These are phyloP conservation scores for Bombyx mori DNA, from an alignment of 1,140 invertebrate genomes.

Conservation along the genomic window ASM3026992v2 NC_085126.1:5590001-5590500, in stretches of 20 bases:
- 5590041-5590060: slow-evolving; percentile 15
- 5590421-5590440: not conserved
- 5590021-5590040: slow-evolving; percentile 15
- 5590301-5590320: slow-evolving; percentile 15
- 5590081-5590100: not conserved
- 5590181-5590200: slow-evolving; percentile 41
- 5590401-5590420: not conserved
- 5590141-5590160: slow-evolving; percentile 9
- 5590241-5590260: slow-evolving; percentile 25
- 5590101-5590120: not conserved
- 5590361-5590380: not conserved
- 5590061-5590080: slow-evolving; percentile 16
- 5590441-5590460: not conserved
- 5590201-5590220: slow-evolving; percentile 44
- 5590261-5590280: slow-evolving; percentile 41
- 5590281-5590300: slow-evolving; percentile 16
- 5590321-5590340: slow-evolving; percentile 1
- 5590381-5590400: slow-evolving; percentile 4
- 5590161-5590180: slow-evolving; percentile 25
- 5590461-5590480: too few species aligned
- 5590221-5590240: slow-evolving; percentile 46
- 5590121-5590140: slow-evolving; percentile 2
- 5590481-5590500: too few species aligned
- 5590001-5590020: slow-evolving; percentile 11
- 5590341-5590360: slow-evolving; percentile 1